These are phyloP conservation scores for Harpagus bidentatus DNA, from an alignment of 2,113 vertebrate species.

Conservation along the genomic window DNA sequence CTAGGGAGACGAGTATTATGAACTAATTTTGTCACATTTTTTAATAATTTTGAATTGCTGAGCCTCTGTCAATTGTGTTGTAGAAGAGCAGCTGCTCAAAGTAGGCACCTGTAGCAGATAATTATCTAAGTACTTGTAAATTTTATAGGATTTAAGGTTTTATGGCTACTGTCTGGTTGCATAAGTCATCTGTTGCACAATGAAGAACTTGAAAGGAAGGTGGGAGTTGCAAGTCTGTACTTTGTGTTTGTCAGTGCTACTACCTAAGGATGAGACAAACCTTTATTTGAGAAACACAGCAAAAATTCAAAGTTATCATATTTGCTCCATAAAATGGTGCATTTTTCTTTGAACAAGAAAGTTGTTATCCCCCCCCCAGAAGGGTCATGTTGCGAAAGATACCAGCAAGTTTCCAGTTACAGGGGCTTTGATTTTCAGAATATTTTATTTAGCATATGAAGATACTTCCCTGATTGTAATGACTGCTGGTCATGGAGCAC, in stretches of 20 bases:
- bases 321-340: not conserved
- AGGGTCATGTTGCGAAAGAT: not conserved
- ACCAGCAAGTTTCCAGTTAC: not conserved
- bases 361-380: rapidly evolving
- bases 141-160: not conserved
- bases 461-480: not conserved
- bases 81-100: not conserved
- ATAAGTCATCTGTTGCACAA: not conserved
- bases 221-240: not conserved
- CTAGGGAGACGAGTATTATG: not conserved
- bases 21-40: not conserved
- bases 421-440: not conserved
- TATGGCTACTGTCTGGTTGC: not conserved
- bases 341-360: not conserved
- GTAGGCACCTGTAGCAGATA: not conserved
- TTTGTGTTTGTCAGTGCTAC: not conserved
- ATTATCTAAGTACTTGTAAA: not conserved
- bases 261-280: not conserved
- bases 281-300: not conserved
- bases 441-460: not conserved
- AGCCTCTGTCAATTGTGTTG: not conserved
- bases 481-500: not conserved
- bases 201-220: not conserved
- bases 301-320: not conserved
- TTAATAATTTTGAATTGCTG: not conserved